These are phyloP conservation scores for Diacarnus erythraeanus DNA, from an alignment of 37 sponge, comb jelly and placozoan genomes.

Conservation along the genomic window DNA sequence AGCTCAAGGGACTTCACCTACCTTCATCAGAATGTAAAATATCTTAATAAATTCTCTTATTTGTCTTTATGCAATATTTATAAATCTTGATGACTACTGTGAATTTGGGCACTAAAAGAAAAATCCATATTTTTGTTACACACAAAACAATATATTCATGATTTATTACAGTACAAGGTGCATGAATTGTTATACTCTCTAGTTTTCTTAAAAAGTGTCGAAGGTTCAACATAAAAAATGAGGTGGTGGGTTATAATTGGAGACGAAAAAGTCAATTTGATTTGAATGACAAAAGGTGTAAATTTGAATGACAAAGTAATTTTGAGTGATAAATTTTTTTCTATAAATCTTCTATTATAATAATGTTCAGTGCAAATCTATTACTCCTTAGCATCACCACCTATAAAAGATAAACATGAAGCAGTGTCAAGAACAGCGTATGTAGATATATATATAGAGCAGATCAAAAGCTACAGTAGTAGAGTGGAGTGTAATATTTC, in stretches of 20 bases:
- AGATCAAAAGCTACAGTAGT: neutral
- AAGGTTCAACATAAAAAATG: neutral
- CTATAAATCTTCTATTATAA: neutral
- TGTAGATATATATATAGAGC: no score
- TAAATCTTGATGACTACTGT: no score
- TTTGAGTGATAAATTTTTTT: neutral
- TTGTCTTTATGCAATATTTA: neutral
- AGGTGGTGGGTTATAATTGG: neutral
- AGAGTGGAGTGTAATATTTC: no score
- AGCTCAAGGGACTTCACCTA: constrained; percentile 24
- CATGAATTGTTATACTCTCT: no score
- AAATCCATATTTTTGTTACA: neutral
- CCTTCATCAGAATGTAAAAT: constrained; percentile 44
- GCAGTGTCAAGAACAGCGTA: neutral
- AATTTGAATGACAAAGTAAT: neutral
- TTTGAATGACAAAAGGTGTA: neutral
- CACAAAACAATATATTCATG: neutral
- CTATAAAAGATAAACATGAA: neutral
- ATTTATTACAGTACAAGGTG: no score
- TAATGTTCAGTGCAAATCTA: neutral
- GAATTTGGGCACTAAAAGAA: neutral
- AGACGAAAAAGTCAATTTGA: neutral
- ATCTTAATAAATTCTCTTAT: neutral
- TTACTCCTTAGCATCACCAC: neutral
- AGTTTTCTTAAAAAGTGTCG: neutral